These are phyloP conservation scores for Chrysocyon brachyurus DNA, from an alignment of 2,797 vertebrate species.

Conservation along the genomic window DNA sequence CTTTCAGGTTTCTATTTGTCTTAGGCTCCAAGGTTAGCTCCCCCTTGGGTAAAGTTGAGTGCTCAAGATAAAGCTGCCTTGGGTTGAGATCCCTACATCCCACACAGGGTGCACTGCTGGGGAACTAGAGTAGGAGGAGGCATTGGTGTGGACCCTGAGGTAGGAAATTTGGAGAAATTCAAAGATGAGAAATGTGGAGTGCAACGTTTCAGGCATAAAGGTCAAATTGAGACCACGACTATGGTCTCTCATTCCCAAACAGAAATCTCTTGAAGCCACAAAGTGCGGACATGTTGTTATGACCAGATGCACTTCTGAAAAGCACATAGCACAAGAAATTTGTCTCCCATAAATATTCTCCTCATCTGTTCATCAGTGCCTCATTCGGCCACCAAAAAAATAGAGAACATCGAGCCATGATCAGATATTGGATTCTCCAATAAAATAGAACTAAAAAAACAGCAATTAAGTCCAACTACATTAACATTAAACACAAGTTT, in stretches of 20 bases:
- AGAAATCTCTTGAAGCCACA: neutral
- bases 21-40: neutral
- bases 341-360: neutral
- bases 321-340: neutral
- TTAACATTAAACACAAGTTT: neutral
- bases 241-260: neutral
- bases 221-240: neutral
- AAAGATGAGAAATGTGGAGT: neutral
- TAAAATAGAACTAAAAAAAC: neutral
- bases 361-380: neutral
- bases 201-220: neutral
- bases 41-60: neutral
- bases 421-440: neutral
- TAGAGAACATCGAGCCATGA: neutral
- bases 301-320: neutral
- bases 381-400: neutral
- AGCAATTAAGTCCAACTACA: neutral
- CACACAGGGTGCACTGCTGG: neutral
- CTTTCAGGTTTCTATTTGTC: constrained; percentile 7
- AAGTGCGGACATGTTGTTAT: neutral
- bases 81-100: neutral
- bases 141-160: neutral
- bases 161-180: neutral
- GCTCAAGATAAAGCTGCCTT: neutral
- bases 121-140: neutral